These are phyloP conservation scores for Novumbra hubbsi DNA, from an alignment of 2,797 vertebrate genomes.

Conservation along the genomic window DNA sequence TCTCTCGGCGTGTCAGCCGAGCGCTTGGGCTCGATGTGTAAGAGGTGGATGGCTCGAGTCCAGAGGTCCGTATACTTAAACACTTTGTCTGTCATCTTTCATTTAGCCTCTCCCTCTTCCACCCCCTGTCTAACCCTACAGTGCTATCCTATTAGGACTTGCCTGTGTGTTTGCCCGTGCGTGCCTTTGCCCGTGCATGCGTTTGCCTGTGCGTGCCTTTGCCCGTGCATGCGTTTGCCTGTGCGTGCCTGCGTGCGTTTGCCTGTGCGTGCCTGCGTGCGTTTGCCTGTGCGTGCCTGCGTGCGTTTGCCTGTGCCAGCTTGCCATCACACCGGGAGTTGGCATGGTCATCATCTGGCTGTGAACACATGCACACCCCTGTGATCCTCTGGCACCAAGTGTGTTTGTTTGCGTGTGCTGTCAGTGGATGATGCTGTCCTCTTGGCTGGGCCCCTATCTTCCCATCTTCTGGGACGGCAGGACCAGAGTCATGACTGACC, in stretches of 20 bases:
- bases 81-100: conserved; percentile 15
- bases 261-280: background rate
- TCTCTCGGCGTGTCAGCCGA: conserved; percentile 72
- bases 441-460: conserved; percentile 3
- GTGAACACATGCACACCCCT: background rate
- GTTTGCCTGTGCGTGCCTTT: too few relatives aligned
- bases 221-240: too few relatives aligned
- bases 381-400: background rate
- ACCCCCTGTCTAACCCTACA: background rate
- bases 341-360: background rate
- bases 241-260: too few relatives aligned
- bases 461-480: background rate
- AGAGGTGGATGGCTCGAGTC: conserved; percentile 73
- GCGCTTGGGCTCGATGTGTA: conserved; percentile 71
- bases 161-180: too few relatives aligned
- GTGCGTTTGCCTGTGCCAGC: background rate
- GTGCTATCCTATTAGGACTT: conserved; percentile 12
- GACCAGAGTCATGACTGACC: background rate
- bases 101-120: conserved; percentile 10
- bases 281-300: background rate
- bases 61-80: conserved; percentile 67
- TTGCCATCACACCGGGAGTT: conserved; percentile 1
- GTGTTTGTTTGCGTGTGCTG: conserved; percentile 17
- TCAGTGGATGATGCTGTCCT: background rate
- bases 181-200: too few relatives aligned